Conservation (phyloP, 2,113 vertebrate species). For the Hemiprocne comata region DNA sequence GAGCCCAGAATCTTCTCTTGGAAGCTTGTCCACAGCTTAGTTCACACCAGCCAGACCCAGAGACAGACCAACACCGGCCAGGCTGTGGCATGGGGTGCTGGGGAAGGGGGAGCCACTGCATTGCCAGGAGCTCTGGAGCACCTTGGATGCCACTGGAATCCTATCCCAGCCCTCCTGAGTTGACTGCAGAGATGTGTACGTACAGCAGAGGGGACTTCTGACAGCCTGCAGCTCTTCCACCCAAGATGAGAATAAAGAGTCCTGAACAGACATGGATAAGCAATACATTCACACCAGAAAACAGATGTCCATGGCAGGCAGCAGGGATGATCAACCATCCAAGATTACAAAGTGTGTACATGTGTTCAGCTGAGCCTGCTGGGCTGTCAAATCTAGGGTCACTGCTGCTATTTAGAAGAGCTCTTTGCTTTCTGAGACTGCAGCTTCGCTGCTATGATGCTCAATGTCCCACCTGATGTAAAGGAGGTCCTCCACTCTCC, state of each 20-base stretch:
- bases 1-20: not conserved
- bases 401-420: not conserved
- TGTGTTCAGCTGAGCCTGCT: not conserved
- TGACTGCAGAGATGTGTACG: not conserved
- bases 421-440: not conserved
- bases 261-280: not conserved
- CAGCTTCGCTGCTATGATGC: not conserved
- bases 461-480: not conserved
- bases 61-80: fast-evolving
- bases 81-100: not conserved
- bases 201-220: not conserved
- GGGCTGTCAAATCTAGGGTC: not conserved
- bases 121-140: not conserved
- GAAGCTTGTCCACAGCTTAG: not conserved
- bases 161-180: not conserved
- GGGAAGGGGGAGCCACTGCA: not conserved
- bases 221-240: not conserved
- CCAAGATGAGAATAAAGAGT: not conserved
- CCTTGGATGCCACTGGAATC: not conserved
- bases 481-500: not conserved
- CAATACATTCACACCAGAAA: not conserved
- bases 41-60: not conserved
- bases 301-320: fast-evolving
- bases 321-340: not conserved
- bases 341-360: fast-evolving